Conservation (phyloP, 2,113 vertebrate species). For the Sturnus vulgaris region DNA sequence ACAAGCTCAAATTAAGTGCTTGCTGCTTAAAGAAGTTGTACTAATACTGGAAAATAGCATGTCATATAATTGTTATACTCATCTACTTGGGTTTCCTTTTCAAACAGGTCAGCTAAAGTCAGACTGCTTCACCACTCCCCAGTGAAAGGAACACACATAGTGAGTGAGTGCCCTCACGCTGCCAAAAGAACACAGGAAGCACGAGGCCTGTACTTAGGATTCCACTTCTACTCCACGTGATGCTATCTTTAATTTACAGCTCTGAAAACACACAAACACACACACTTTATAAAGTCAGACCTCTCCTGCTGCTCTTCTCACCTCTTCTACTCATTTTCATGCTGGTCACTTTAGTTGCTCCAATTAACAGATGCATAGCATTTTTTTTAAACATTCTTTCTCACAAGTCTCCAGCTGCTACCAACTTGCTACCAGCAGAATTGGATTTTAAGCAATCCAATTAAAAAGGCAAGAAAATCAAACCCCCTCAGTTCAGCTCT, state of each 20-base stretch:
- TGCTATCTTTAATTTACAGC: constrained; percentile 38
- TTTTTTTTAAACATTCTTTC: constrained; percentile 7
- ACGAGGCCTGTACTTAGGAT: neutral
- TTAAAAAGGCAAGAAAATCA: neutral
- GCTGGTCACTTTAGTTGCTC: neutral
- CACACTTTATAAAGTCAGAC: neutral
- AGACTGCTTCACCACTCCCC: neutral
- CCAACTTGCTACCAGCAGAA: neutral
- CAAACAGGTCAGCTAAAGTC: neutral
- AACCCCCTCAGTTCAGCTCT: constrained; percentile 6
- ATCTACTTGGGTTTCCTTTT: neutral
- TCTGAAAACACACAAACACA: neutral
- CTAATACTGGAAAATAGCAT: neutral
- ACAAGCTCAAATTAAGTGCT: neutral
- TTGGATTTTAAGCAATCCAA: neutral
- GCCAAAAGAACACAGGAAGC: constrained; percentile 7
- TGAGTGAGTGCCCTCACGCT: neutral
- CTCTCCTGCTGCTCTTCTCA: neutral
- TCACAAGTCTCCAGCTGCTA: constrained; percentile 8
- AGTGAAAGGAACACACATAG: neutral
- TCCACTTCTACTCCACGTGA: neutral
- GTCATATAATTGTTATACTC: neutral
- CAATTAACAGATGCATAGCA: neutral
- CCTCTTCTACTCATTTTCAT: neutral
- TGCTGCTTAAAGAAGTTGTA: neutral